Evolutionary conservation across 2,797 vertebrate species (phyloP), one percentile per base, ranked within the genome.

Genomic region (Aeoliscus strigatus): DNA sequence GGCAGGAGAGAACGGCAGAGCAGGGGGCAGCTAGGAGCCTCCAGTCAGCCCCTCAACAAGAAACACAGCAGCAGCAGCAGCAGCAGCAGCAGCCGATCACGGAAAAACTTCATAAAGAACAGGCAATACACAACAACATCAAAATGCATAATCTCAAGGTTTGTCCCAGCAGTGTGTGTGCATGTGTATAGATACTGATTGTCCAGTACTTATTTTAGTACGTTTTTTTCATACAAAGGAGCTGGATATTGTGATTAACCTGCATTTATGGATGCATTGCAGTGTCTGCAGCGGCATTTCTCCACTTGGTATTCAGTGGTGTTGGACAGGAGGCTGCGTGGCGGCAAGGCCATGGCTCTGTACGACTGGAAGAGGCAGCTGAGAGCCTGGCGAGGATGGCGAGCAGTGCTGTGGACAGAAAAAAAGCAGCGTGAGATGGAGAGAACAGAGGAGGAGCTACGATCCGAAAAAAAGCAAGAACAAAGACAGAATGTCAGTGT

Each of bases 231-330:
- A n/a, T n/a, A n/a, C n/a, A 8, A 6, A 7, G 6, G 24, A 6
- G 8, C 24, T 29, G 12, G 12, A 12, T 13, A 29, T 29, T 21
- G 5, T 12, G 4, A 3, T 2, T 29, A 4, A 5, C 5, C 16
- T 11, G 7, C 8, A 3, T 14, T 6, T 23, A 11, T 18, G 24
- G 4, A 14, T 43, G 29, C 13, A 4, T 27, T 60, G 28, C 14
- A 99, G 96, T 91, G 90, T 77, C 80, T 93, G 60, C 92, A 90
- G 57, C 89, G 17, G 27, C 87, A 94, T 84, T 97, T 97, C 73
- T 93, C 92, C 21, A 80, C 77, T 43, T 99, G 95, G 95, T 90
- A 90, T 66, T 90, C 89, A 17, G 69, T 89, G 40, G 75, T 91
- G 68, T 67, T 95, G 75, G 88, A 91, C 42, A 70, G 51, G 28